Conservation (phyloP, 1,140 invertebrate species). For the Armadillidium nasatum region DNA sequence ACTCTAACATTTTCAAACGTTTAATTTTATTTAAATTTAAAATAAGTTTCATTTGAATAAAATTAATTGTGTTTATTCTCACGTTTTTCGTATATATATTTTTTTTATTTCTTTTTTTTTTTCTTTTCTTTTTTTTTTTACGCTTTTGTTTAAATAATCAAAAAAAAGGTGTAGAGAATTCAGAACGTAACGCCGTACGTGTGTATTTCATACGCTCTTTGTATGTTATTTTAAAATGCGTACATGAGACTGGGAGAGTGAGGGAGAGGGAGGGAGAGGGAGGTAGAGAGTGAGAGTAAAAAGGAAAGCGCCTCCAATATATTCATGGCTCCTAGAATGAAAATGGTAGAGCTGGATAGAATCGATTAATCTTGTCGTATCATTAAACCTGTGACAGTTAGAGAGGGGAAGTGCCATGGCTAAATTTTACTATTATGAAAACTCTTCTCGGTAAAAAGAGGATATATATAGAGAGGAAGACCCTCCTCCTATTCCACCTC, state of each 20-base stretch:
- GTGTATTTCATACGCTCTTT: no score
- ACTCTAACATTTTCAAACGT: not conserved
- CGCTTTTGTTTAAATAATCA: not conserved
- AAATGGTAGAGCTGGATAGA: not conserved
- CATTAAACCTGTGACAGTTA: not conserved
- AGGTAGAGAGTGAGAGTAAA: no score
- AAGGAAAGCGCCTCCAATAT: not conserved
- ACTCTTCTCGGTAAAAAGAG: not conserved
- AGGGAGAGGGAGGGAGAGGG: no score
- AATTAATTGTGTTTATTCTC: not conserved
- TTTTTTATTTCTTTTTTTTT: no score
- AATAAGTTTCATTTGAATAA: not conserved
- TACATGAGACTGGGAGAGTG: no score
- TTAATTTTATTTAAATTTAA: conserved; percentile 5
- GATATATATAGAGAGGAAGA: no score
- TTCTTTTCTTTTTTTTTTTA: not conserved
- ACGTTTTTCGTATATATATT: no score
- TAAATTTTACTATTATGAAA: conserved; percentile 14
- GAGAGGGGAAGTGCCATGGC: conserved; percentile 6
- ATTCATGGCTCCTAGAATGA: conserved; percentile 1
- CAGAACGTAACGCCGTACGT: not conserved
- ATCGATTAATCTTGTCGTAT: not conserved
- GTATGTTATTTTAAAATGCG: no score
- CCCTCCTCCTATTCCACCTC: no score
- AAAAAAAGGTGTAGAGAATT: not conserved